Evolutionary conservation across 1,140 invertebrate genomes (phyloP), one percentile per base, ranked within the genome.

Genomic region (Daktulosphaira vitifoliae): DNA sequence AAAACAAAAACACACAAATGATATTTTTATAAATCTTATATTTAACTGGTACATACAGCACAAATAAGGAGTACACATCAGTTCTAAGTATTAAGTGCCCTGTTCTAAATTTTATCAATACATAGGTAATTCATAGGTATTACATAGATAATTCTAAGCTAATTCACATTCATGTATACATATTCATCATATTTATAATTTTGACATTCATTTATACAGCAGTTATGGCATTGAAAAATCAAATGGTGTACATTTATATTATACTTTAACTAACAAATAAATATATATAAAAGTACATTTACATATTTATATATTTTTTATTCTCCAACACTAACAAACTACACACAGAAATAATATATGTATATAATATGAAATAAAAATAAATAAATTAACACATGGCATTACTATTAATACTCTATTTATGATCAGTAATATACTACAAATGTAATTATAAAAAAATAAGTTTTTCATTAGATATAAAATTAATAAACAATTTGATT

Each of bases 101-200:
- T 62, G 54, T 62, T 62, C 54, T 62, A 62, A 62, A 46, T 62
- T 62, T 39, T n/a, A n/a, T n/a, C n/a, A n/a, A 62, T 62, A 62
- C 54, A 46, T 44, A 46, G 42, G 54, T 62, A 62, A 62, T 62
- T 62, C 54, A 44, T 44, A 62, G 54, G 38, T 62, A 62, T 44
- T 62, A 46, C 54, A 62, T 23, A 22, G n/a, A n/a, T n/a, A n/a
- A 62, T 62, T 62, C 54, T 62, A 62, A 62, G 54, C 54, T 62
- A 62, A 62, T 62, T 26, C 54, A 62, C 42, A 22, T 44, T 44
- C 26, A 29, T 51, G 29, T 33, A 33, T 33, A 6, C 11, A 33
- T 33, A 33, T 33, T 6, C 11, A 33, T 26, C n/a, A 4, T 52
- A 20, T 38, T 54, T 54, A 23, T 53, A 25, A 39, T 56, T 56